Conservation (phyloP, 2,113 vertebrate species). For the Pristiophorus japonicus region DNA sequence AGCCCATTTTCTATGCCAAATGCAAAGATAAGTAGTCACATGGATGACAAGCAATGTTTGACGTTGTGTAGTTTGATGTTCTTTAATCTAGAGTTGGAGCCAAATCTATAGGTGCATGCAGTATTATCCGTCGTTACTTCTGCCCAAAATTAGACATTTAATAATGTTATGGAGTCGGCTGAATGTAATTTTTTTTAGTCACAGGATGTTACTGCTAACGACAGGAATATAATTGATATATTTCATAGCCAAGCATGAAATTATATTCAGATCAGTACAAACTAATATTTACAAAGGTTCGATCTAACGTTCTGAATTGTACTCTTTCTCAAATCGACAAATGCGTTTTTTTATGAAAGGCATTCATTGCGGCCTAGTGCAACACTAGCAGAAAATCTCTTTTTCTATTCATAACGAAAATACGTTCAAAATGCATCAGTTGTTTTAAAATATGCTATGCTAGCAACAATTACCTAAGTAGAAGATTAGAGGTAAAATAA, state of each 20-base stretch:
- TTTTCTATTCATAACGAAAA: neutral
- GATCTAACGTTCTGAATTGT: neutral
- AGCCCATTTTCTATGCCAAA: neutral
- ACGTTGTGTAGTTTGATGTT: neutral
- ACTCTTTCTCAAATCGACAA: neutral
- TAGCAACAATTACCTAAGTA: neutral
- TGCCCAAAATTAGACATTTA: neutral
- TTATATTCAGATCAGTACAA: neutral
- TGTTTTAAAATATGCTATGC: neutral
- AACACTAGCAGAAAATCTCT: neutral
- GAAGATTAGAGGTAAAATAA: neutral
- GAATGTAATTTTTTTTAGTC: neutral
- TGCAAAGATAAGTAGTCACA: neutral
- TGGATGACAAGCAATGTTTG: neutral
- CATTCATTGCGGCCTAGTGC: neutral
- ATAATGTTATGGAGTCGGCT: too few species aligned
- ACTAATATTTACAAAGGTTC: neutral
- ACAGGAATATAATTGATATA: neutral
- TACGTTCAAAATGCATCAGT: too few species aligned
- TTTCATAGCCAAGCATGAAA: neutral
- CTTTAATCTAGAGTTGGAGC: too few species aligned
- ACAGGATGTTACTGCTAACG: neutral
- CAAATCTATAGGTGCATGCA: neutral
- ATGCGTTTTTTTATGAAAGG: neutral
- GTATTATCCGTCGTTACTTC: neutral